Evolutionary conservation across 2,797 vertebrate species (phyloP), one percentile per base, ranked within the genome.

Genomic region (Todus mexicanus): DNA sequence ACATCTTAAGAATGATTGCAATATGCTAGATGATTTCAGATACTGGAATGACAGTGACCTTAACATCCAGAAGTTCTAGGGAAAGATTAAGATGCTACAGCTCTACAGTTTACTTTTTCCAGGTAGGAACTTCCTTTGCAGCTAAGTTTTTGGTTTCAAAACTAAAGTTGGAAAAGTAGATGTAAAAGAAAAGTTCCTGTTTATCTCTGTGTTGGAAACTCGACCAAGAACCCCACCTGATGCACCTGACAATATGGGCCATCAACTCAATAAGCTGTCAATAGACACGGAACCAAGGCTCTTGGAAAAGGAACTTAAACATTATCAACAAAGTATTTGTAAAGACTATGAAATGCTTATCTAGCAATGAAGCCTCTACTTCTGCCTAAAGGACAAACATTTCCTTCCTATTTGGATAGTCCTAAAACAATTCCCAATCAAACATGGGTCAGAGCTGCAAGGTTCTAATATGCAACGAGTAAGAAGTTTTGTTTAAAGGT

Each of bases 401-500:
- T 73, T 88, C 37, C 43, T 65, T 74, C 10, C 7, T 6, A 61
- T 20, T 47, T 27, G 3, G 14, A 22, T 61, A 43, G 51, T 80
- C 35, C 47, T 22, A 40, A 42, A 79, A 47, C 13, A 63, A 10
- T 27, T 76, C n/a, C 22, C 74, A 26, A 37, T 61, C 42, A 72
- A 64, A 65, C 17, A 9, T 1, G 11, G 37, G 13, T 35, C 47
- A 78, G 70, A 84, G 31, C 10, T 73, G 40, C 25, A 38, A 66
- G 9, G 10, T 48, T 40, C 33, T 16, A 69, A 65, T 1, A 11
- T 0, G 0, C 42, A 80, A 40, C 2, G 12, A 38, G 21, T 16
- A 76, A 60, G 23, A 71, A 71, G 25, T 15, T 38, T 69, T 13
- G 5, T 27, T 74, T 21, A 50, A 68, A 90, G 45, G 16, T 9